Evolutionary conservation across 2,888 invertebrate species (phyloP), one percentile per base, ranked within the genome.

Genomic region (Philereme transversata): DNA sequence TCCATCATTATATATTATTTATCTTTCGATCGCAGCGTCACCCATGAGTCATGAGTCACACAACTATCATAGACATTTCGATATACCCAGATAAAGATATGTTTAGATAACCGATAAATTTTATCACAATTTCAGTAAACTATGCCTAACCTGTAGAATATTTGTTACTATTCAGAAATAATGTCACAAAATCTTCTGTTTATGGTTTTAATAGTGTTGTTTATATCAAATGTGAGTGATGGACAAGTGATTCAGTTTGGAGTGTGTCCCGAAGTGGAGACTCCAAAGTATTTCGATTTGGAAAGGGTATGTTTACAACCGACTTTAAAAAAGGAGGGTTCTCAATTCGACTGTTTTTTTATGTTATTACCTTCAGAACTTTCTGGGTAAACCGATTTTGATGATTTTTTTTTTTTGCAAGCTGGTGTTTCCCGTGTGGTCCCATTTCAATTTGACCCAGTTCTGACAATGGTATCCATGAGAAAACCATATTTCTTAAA

Each of bases 221-320:
- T 63, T 10, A 60, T 67, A 5, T 61, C 69, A 5, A 62, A 65
- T 40, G 40, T 73, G 5, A 72, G 82, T 70, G 51, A 48, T 5
- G 75, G 76, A 1, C 90, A 90, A 76, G 79, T 90, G 2, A 8
- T 89, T 7, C 83, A 88, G 52, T 89, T 90, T 60, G 90, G 91
- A 2, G 57, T 65, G 0, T 91, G 91, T 68, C 68, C 72, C 0
- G 69, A 82, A 5, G 83, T 88, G 0, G 68, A 76, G 1, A 84
- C 89, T n/a, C 82, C 87, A 79, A 78, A 72, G 49, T 87, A 79
- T 69, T 91, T 92, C 67, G 82, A 88, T 67, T 62, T 90, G 9
- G 87, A 90, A 69, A 83, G 79, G 65, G 91, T 91, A 68, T 79
- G 62, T 40, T 43, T 5, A n/a, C n/a, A n/a, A n/a, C n/a, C n/a